These are phyloP conservation scores for Lepidocyrtoides sp. DNA, from an alignment of 2,888 invertebrate genomes.

Conservation along the genomic window DNA sequence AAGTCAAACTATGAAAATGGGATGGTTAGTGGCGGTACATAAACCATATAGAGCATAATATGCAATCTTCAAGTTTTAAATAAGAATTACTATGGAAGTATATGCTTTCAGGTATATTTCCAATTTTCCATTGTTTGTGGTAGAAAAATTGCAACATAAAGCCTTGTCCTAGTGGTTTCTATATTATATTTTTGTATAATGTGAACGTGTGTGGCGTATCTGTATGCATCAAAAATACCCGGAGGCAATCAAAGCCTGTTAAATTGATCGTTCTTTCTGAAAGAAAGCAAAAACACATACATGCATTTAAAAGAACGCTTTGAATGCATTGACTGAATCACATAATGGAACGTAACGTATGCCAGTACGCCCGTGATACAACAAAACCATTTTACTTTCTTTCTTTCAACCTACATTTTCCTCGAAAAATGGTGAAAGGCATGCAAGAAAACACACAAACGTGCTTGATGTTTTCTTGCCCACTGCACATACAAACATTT, in stretches of 20 bases:
- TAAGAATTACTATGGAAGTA: not conserved
- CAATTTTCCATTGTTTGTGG: constrained; percentile 59
- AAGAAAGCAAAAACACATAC: constrained; percentile 37
- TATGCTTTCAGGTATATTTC: constrained; percentile 36
- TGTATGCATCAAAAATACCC: constrained; percentile 72
- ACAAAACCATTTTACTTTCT: constrained; percentile 41
- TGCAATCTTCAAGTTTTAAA: not conserved
- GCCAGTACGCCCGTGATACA: not conserved
- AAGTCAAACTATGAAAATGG: constrained; percentile 32
- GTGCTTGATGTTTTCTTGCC: not conserved
- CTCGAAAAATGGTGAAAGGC: constrained; percentile 24
- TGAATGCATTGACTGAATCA: constrained; percentile 44
- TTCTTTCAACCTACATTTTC: constrained; percentile 26
- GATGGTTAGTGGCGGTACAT: not conserved
- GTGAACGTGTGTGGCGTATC: constrained; percentile 58
- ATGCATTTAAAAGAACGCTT: not conserved
- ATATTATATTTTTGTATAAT: constrained; percentile 54
- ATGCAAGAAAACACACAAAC: constrained; percentile 26
- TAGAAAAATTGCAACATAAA: constrained; percentile 56
- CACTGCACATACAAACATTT: not conserved
- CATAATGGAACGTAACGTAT: not conserved
- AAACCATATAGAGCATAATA: not conserved
- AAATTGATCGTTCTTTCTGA: constrained; percentile 74
- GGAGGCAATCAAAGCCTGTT: constrained; percentile 69
- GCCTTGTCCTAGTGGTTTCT: constrained; percentile 44